A percentile compares a stretch with the other conserved stretches of the same genome.
These are phyloP conservation scores for Cryptomyrus ogoouensis DNA, from an alignment of 2,113 vertebrate genomes.

Conservation along the genomic window DNA sequence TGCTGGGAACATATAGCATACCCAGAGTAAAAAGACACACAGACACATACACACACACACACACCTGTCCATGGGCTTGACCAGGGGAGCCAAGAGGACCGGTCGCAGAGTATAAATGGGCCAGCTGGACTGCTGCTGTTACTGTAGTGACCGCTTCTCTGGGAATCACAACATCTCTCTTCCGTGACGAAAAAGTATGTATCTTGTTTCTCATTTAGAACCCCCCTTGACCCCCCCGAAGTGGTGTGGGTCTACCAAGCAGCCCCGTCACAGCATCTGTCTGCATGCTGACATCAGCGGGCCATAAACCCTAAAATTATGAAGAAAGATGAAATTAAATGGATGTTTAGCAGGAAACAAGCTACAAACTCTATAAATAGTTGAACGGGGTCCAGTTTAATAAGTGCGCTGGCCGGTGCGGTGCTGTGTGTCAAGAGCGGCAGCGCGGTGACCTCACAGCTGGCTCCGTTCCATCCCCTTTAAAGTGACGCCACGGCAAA, in stretches of 20 bases:
- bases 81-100: neutral
- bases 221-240: neutral
- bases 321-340: constrained; percentile 32
- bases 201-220: neutral
- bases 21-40: neutral
- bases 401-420: constrained; percentile 3
- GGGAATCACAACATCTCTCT: neutral
- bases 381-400: neutral
- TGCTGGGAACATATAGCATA: neutral
- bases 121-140: neutral
- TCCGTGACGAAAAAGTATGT: neutral
- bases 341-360: constrained; percentile 35
- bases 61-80: neutral
- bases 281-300: constrained; percentile 26
- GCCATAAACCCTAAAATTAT: constrained; percentile 22
- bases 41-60: neutral
- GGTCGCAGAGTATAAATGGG: neutral
- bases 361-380: constrained; percentile 31
- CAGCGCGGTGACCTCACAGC: constrained; percentile 28
- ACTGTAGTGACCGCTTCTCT: neutral
- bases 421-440: constrained; percentile 16
- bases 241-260: neutral
- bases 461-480: constrained; percentile 10
- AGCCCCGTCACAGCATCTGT: neutral
- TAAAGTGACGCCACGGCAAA: constrained; percentile 27